Percentiles rank a stretch among this genome's conserved stretches.
These are phyloP conservation scores for Mus caroli DNA, from an alignment of 2,797 vertebrate genomes.

Conservation along the genomic window DNA sequence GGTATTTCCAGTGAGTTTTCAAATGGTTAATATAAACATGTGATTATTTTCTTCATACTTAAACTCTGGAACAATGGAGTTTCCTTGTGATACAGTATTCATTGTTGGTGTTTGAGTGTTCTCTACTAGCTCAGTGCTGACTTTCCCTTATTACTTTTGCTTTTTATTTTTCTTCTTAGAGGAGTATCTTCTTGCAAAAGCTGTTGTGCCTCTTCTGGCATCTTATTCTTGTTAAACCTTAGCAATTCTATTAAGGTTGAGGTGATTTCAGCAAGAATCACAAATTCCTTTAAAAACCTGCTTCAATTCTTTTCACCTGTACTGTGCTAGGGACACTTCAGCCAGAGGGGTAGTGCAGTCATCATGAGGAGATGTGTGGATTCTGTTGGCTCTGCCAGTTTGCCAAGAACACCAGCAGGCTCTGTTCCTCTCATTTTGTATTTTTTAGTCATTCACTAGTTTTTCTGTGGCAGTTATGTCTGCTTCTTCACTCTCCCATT, in stretches of 20 bases:
- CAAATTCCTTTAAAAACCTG: not conserved
- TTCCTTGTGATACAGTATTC: not conserved
- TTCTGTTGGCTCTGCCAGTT: not conserved
- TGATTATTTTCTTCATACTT: not conserved
- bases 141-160: not conserved
- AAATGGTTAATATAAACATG: not conserved
- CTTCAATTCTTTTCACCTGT: not conserved
- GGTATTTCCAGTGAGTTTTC: not conserved
- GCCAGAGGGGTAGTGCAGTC: too few species aligned
- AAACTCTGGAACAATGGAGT: not conserved
- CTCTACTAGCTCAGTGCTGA: not conserved
- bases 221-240: not conserved
- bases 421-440: constrained; percentile 16
- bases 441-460: not conserved
- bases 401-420: not conserved
- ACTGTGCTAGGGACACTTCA: not conserved
- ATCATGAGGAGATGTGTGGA: not conserved
- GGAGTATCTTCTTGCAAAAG: not conserved
- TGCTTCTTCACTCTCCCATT: not conserved
- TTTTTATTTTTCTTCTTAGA: not conserved
- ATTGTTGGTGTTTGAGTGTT: not conserved
- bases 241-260: not conserved
- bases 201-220: not conserved
- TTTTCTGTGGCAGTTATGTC: not conserved
- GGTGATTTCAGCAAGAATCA: not conserved